Conservation (phyloP, 2,113 vertebrate genomes). For the Platichthys stellatus region DNA sequence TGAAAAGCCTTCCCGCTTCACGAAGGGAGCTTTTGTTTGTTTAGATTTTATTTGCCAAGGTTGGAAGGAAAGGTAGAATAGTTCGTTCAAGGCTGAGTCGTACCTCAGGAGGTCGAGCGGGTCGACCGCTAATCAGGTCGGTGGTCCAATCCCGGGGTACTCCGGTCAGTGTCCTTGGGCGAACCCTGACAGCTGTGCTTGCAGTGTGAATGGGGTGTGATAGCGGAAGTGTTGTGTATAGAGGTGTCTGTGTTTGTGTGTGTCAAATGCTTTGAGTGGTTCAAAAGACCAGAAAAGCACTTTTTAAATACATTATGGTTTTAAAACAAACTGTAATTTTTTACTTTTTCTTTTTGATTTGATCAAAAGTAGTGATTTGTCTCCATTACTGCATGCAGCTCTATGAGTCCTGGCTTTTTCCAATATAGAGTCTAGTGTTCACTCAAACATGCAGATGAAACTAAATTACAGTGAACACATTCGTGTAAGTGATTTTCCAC, state of each 20-base stretch:
- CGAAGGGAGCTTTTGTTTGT: not conserved
- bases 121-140: not conserved
- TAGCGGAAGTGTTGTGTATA: no score
- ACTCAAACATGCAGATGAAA: not conserved
- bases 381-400: not conserved
- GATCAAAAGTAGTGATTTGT: not conserved
- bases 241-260: no score
- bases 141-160: not conserved
- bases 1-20: not conserved
- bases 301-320: no score
- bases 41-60: not conserved
- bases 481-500: conserved; percentile 31
- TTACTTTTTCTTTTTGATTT: not conserved
- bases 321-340: not conserved
- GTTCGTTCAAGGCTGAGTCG: not conserved
- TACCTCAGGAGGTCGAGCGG: not conserved
- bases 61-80: not conserved
- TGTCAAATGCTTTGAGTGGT: no score
- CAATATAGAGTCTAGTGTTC: not conserved
- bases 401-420: not conserved
- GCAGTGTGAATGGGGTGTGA: no score
- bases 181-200: not conserved
- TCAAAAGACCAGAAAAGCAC: no score
- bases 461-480: conserved; percentile 21
- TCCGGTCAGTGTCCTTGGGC: not conserved